Percentiles rank a stretch among this genome's conserved stretches.
Evolutionary conservation across 2,888 invertebrate species (phyloP).

Genomic region (Hyposoter didymator): DNA sequence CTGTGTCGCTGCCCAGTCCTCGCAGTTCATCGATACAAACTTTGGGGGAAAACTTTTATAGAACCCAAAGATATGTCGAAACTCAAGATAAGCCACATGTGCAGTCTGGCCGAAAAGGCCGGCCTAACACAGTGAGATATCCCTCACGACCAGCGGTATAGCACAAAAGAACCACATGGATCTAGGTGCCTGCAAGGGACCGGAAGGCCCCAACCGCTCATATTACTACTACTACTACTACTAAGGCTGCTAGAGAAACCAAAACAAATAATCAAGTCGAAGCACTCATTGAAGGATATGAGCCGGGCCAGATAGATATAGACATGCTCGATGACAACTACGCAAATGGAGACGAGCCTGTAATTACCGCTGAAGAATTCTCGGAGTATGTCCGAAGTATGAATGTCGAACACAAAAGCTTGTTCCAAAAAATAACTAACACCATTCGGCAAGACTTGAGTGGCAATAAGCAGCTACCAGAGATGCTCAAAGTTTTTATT

Average conservation of each 20-base stretch:
- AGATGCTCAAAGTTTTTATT: conserved; percentile 72
- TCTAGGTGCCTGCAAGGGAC: too few species aligned
- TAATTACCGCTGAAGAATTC: conserved; percentile 61
- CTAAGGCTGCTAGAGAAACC: neutral
- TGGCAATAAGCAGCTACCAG: conserved; percentile 25
- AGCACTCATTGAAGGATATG: conserved; percentile 32
- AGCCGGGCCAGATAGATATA: conserved; percentile 23
- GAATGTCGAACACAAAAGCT: conserved; percentile 61
- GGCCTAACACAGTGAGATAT: too few species aligned
- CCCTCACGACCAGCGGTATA: too few species aligned
- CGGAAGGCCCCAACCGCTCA: too few species aligned
- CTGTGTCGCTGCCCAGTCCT: too few species aligned
- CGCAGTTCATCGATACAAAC: too few species aligned
- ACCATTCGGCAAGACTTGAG: conserved; percentile 46
- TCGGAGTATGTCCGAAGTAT: conserved; percentile 34
- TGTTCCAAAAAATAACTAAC: conserved; percentile 50
- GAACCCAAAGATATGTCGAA: too few species aligned
- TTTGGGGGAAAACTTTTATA: too few species aligned
- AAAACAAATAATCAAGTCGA: conserved; percentile 21
- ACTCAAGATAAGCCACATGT: too few species aligned
- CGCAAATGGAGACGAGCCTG: conserved; percentile 32
- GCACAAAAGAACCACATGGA: too few species aligned
- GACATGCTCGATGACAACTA: conserved; percentile 30
- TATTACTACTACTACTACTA: too few species aligned
- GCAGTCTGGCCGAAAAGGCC: too few species aligned